Base-by-base conservation (phyloP, 2,888 invertebrate species). In the Platycheirus albimanus region DNA sequence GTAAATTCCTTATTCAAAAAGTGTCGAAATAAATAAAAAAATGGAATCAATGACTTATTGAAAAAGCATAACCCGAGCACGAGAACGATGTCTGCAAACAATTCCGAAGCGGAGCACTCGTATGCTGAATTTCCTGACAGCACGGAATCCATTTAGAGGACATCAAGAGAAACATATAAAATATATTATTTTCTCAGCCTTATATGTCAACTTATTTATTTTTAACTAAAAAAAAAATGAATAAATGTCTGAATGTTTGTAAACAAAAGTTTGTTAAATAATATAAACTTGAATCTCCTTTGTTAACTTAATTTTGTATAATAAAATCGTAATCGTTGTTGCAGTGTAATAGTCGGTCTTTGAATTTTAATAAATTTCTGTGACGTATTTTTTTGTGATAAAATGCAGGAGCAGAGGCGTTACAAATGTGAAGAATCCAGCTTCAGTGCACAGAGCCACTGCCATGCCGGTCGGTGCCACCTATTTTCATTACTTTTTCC, bases 331-430 rank as follows among this genome's bases (percentile, higher is more conserved):
- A 28, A 94, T 93, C 33, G 94, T 94, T 7, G 93, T 93, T 0
- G 96, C 96, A 56, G 92, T 93, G 88, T 96, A 97, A 75, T 93
- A 93, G 13, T 94, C 92, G 20, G 92, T 93, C 7, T 89, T 87
- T 1, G 92, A 89, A 88, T 96, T 93, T 88, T 95, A 97, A 79
- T 94, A 92, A 24, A 98, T 91, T 87, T 94, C 93, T 0, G 94
- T 95, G 0, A 98, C 95, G 92, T 98, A 98, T 89, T 96, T 96
- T 88, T 95, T 97, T 0, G 96, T 95, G 28, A 98, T 91, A 17
- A 94, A 91, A 91, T 98, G 96, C 81, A 98, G 91, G 69, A 98
- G 88, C 10, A 97, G 47, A 0, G 98, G 98, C 0, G 97, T 97
- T 0, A 94, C 92, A 86, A 97, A 94, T 13, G 97, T 95, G 88